Conservation (phyloP, 2,888 invertebrate genomes). For the Hesperia comma region DNA sequence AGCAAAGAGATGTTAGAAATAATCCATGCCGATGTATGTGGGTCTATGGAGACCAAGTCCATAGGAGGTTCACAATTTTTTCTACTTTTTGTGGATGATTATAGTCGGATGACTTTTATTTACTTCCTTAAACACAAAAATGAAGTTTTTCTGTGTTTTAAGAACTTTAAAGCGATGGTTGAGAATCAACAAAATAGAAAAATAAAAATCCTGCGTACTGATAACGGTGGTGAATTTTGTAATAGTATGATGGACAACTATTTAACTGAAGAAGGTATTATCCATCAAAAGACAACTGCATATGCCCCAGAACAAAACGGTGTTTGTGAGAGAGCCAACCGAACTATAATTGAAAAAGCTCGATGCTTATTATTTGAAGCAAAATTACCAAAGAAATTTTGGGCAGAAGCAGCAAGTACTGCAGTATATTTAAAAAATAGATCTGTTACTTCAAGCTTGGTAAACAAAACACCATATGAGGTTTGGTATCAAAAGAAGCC, state of each 20-base stretch:
- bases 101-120: slow-evolving; percentile 25
- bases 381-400: background rate
- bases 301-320: slow-evolving; percentile 20
- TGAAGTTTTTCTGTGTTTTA: slow-evolving; percentile 37
- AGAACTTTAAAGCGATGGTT: slow-evolving; percentile 29
- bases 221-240: slow-evolving; percentile 41
- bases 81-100: slow-evolving; percentile 53
- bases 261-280: slow-evolving; percentile 36
- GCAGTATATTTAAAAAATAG: slow-evolving; percentile 13
- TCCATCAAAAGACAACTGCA: slow-evolving; percentile 39
- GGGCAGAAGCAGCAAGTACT: slow-evolving; percentile 15
- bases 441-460: background rate
- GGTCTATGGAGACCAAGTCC: slow-evolving; percentile 35
- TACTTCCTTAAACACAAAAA: slow-evolving; percentile 35
- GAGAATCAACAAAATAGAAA: slow-evolving; percentile 33
- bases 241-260: slow-evolving; percentile 26
- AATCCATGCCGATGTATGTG: slow-evolving; percentile 35
- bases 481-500: slow-evolving; percentile 41
- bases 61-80: slow-evolving; percentile 39
- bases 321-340: slow-evolving; percentile 5
- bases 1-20: slow-evolving; percentile 38
- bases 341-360: slow-evolving; percentile 11
- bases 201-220: slow-evolving; percentile 37
- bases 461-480: slow-evolving; percentile 16
- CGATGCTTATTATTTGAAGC: slow-evolving; percentile 1